Percentiles rank a stretch among this genome's conserved stretches.
These are phyloP conservation scores for Pocota personata DNA, from an alignment of 2,888 invertebrate genomes.

Conservation along the genomic window DNA sequence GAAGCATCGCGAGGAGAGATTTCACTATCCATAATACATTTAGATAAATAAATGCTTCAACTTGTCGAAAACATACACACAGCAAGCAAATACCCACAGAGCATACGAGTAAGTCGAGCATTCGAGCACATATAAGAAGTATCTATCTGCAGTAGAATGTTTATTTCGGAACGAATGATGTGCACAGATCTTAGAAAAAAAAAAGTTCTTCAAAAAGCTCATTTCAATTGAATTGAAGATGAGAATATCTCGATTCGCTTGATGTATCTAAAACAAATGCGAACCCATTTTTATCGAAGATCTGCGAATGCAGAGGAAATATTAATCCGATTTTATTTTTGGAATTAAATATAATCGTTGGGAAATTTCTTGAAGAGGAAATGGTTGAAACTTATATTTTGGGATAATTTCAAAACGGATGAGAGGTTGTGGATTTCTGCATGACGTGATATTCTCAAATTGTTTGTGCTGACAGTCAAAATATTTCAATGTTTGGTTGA, in stretches of 20 bases:
- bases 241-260: conserved; percentile 32
- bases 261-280: conserved; percentile 47
- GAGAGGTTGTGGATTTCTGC: background rate
- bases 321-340: conserved; percentile 56
- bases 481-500: conserved; percentile 22
- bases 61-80: conserved; percentile 36
- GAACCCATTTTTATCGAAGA: conserved; percentile 5
- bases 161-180: conserved; percentile 68
- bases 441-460: conserved; percentile 27
- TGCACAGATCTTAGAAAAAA: conserved; percentile 48
- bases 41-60: conserved; percentile 64
- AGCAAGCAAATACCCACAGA: background rate
- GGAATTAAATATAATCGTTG: conserved; percentile 28
- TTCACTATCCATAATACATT: conserved; percentile 41
- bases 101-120: background rate
- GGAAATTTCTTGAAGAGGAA: conserved; percentile 4
- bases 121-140: background rate
- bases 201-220: conserved; percentile 35
- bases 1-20: conserved; percentile 40
- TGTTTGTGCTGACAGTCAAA: conserved; percentile 2
- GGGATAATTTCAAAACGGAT: background rate
- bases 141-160: conserved; percentile 60
- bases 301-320: background rate
- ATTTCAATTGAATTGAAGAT: conserved; percentile 38
- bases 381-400: background rate